phyloP scores from a whole-genome alignment of 2,797 vertebrate genomes.

The Galaxias olidus region DNA sequence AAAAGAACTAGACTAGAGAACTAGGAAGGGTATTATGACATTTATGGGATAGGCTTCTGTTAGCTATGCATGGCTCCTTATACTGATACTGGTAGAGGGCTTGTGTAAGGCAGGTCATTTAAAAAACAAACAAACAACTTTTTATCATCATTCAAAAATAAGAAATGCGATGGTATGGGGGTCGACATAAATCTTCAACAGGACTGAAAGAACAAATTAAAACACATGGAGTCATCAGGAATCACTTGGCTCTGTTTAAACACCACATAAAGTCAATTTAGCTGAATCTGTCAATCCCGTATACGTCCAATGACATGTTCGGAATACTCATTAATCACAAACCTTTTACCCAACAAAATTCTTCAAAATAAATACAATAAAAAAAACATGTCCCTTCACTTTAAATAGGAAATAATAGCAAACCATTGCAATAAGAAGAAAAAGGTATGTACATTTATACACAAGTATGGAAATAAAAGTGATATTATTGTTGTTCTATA shows the following conservation, averaged over 20 bases:
- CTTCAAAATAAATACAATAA: conserved; percentile 39
- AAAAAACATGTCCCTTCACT: conserved; percentile 48
- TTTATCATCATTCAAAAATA: conserved; percentile 31
- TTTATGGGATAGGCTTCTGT: conserved; percentile 21
- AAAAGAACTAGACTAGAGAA: not conserved
- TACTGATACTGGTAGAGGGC: conserved; percentile 65
- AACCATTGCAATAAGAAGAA: conserved; percentile 39
- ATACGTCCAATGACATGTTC: too few relatives aligned
- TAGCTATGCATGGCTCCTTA: conserved; percentile 39
- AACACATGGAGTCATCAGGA: conserved; percentile 48
- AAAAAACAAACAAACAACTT: conserved; percentile 49
- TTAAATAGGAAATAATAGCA: conserved; percentile 49
- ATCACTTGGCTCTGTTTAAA: conserved; percentile 57
- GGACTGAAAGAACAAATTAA: conserved; percentile 59
- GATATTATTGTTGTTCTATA: conserved; percentile 33
- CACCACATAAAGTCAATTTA: conserved; percentile 25
- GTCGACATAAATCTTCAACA: conserved; percentile 41
- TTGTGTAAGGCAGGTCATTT: conserved; percentile 73
- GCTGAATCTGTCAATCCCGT: too few relatives aligned
- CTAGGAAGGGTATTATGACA: conserved; percentile 25
- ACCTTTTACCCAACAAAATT: conserved; percentile 8
- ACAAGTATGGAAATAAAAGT: conserved; percentile 61
- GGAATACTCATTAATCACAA: not conserved
- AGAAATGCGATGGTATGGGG: conserved; percentile 24
- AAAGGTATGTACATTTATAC: conserved; percentile 60